phyloP scores from a whole-genome alignment of 2,888 invertebrate genomes.

The Eretmocerus hayati region DNA sequence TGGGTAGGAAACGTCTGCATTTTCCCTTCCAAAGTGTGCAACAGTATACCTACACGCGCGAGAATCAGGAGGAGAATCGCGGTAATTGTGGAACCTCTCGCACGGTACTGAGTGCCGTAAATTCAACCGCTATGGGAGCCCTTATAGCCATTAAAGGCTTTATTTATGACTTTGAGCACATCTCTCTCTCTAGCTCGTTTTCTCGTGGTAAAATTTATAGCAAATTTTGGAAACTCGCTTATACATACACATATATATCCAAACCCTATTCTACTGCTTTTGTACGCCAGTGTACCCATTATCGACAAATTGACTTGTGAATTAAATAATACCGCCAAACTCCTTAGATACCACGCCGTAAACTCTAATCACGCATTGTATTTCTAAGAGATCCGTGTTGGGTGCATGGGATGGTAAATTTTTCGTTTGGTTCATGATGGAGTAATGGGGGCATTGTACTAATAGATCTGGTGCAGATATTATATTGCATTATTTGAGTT shows the following conservation, averaged over 20 bases:
- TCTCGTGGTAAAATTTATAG: constrained; percentile 22
- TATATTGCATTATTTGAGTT: too few relatives aligned
- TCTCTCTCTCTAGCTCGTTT: constrained; percentile 11
- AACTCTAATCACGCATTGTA: constrained; percentile 13
- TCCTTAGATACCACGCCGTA: too few relatives aligned
- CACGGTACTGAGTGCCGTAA: constrained; percentile 9
- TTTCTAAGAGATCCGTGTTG: too few relatives aligned
- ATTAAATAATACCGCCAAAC: constrained; percentile 17
- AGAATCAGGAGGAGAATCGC: background rate
- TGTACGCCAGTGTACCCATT: constrained; percentile 4
- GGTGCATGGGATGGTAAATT: too few relatives aligned
- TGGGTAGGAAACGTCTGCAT: too few relatives aligned
- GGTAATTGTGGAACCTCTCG: background rate
- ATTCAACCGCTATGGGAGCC: constrained; percentile 19
- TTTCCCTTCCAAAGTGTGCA: too few relatives aligned
- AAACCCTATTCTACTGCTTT: background rate
- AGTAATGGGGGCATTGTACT: too few relatives aligned
- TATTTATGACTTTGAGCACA: constrained; percentile 20
- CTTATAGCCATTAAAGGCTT: constrained; percentile 19
- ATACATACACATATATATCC: too few relatives aligned
- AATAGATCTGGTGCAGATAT: too few relatives aligned
- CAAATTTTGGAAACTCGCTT: constrained; percentile 23
- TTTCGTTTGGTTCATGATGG: too few relatives aligned
- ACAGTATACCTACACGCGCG: background rate
- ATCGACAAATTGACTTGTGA: constrained; percentile 19